Evolutionary conservation across 2,113 vertebrate species (phyloP).

Genomic region (Anguilla japonica): DNA sequence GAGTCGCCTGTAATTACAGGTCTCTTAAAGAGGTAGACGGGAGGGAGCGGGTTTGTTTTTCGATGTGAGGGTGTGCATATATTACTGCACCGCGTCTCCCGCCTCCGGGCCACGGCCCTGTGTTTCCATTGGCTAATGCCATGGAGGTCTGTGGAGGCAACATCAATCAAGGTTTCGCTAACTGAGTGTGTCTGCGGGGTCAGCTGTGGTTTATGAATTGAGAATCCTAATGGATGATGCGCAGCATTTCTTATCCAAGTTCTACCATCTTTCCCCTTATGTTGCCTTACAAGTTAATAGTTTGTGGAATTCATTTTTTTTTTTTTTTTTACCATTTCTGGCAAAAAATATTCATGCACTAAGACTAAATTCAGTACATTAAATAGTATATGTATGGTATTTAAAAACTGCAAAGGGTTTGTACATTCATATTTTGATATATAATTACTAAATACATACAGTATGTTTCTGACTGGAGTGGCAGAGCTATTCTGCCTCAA

Average conservation of each 20-base stretch:
- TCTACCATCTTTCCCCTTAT: too few species aligned
- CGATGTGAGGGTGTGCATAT: too few species aligned
- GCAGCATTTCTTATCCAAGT: neutral
- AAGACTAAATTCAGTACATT: neutral
- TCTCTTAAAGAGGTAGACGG: neutral
- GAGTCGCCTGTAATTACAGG: constrained; percentile 9
- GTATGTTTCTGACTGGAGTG: too few species aligned
- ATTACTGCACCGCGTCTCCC: too few species aligned
- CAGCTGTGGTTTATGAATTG: neutral
- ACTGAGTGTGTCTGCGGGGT: neutral
- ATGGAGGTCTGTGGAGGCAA: too few species aligned
- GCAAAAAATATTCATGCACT: neutral
- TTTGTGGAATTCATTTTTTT: neutral
- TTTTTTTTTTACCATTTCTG: neutral
- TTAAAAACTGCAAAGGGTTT: too few species aligned
- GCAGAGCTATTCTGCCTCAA: neutral
- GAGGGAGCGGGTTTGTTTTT: too few species aligned
- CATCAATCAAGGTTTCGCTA: too few species aligned
- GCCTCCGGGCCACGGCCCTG: neutral
- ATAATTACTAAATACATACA: too few species aligned
- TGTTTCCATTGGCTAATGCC: neutral
- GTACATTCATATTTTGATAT: too few species aligned
- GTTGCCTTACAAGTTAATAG: neutral
- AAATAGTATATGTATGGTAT: neutral
- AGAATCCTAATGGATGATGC: neutral